phyloP scores from a whole-genome alignment of 2,797 vertebrate species.

The Carduelis carduelis region DNA sequence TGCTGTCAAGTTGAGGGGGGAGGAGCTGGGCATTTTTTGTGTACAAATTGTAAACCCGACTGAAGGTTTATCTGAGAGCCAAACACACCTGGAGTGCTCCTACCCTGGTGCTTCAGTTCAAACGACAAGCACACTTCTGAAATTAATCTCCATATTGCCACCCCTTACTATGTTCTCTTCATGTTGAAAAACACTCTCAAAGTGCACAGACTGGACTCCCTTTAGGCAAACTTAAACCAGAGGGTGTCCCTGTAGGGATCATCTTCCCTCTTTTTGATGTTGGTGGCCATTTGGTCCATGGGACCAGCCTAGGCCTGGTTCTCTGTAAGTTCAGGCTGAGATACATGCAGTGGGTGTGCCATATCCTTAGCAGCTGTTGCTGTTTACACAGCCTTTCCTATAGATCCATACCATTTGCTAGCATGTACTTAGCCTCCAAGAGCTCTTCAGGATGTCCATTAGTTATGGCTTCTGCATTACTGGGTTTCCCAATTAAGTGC shows the following conservation, averaged over 20 bases:
- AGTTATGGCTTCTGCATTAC: not conserved
- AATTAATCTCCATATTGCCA: not conserved
- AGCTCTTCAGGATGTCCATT: not conserved
- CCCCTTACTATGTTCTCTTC: not conserved
- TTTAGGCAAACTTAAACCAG: not conserved
- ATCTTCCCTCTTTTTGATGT: not conserved
- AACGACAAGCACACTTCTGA: not conserved
- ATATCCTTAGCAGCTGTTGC: not conserved
- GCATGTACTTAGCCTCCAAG: not conserved
- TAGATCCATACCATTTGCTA: not conserved
- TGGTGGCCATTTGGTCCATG: not conserved
- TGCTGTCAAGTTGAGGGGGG: not conserved
- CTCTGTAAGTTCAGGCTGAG: not conserved
- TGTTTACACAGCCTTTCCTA: not conserved
- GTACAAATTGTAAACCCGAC: not conserved
- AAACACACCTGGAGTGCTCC: not conserved
- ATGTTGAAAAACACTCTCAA: fast-evolving
- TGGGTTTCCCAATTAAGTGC: not conserved
- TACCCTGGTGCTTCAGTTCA: not conserved
- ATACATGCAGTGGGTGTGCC: not conserved
- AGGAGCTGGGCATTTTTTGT: not conserved
- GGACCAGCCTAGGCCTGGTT: not conserved
- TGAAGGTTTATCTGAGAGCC: not conserved
- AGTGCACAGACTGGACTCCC: not conserved
- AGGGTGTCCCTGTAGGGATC: not conserved